Percentiles rank a stretch among this genome's conserved stretches.
Evolutionary conservation across 2,888 invertebrate species (phyloP).

Genomic region (Macaria liturata): DNA sequence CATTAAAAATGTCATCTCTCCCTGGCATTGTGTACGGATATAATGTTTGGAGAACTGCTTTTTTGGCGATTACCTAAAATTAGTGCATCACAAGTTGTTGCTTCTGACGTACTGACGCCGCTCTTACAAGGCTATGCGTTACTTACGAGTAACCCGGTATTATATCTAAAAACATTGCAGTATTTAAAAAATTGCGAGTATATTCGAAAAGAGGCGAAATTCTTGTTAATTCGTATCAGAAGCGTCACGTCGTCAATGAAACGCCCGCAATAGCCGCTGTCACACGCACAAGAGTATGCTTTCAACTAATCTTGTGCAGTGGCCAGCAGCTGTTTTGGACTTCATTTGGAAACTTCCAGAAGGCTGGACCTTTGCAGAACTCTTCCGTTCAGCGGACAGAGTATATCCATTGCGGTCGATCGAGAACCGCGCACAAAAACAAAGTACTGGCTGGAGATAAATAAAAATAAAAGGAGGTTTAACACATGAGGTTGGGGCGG

Average conservation of each 20-base stretch:
- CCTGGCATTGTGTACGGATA: no score
- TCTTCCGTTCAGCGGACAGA: slow-evolving; percentile 23
- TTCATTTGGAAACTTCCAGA: slow-evolving; percentile 68
- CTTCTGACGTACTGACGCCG: no score
- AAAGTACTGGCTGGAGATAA: slow-evolving; percentile 4
- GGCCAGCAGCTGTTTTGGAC: slow-evolving; percentile 98
- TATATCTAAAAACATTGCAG: no score
- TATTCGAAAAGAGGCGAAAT: background rate
- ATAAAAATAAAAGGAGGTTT: slow-evolving; percentile 6
- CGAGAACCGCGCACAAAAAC: slow-evolving; percentile 11
- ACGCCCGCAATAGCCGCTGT: slow-evolving; percentile 98
- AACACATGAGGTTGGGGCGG: no score
- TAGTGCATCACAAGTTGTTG: no score
- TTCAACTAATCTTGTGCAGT: slow-evolving; percentile 97
- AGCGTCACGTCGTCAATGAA: slow-evolving; percentile 74
- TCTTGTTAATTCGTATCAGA: slow-evolving; percentile 37
- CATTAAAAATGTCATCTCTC: no score
- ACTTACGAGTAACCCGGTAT: no score
- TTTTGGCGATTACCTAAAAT: no score
- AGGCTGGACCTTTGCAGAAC: slow-evolving; percentile 39
- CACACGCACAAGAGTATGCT: slow-evolving; percentile 98
- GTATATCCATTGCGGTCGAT: slow-evolving; percentile 4
- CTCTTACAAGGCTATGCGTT: no score
- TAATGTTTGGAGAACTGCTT: no score
- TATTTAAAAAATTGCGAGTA: no score